phyloP scores from a whole-genome alignment of 2,888 invertebrate species.

The Patella caerulea region DNA sequence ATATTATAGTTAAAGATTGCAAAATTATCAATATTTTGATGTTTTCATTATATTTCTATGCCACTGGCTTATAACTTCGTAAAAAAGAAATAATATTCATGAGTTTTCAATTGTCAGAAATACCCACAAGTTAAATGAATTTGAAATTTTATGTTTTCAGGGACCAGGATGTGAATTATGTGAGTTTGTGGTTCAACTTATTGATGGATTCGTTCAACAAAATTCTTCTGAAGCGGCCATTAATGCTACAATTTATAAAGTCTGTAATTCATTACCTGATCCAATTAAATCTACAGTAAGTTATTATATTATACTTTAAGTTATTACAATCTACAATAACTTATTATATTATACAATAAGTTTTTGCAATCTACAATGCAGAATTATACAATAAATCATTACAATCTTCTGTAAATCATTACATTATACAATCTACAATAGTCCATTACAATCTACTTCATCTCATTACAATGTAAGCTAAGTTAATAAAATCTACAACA shows the following conservation, averaged over 20 bases:
- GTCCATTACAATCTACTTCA: too few species aligned
- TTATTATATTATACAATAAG: not conserved
- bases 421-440: not conserved
- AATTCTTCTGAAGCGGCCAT: constrained; percentile 18
- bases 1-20: too few species aligned
- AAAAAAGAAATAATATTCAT: too few species aligned
- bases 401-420: not conserved
- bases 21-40: too few species aligned
- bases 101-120: too few species aligned
- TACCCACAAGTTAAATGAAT: too few species aligned
- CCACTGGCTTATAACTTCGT: too few species aligned
- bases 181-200: constrained; percentile 22
- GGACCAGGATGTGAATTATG: constrained; percentile 31
- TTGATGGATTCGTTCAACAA: constrained; percentile 18
- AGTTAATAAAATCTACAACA: constrained; percentile 6
- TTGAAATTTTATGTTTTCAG: constrained; percentile 15
- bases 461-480: not conserved
- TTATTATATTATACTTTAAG: not conserved
- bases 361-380: not conserved
- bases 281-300: constrained; percentile 10
- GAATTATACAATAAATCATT: not conserved
- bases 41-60: too few species aligned
- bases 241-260: constrained; percentile 19
- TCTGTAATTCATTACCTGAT: constrained; percentile 23
- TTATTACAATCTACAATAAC: not conserved